Conservation (phyloP, 37 sponge, comb jelly and placozoan species). For the Lycopodina hypogea region DNA sequence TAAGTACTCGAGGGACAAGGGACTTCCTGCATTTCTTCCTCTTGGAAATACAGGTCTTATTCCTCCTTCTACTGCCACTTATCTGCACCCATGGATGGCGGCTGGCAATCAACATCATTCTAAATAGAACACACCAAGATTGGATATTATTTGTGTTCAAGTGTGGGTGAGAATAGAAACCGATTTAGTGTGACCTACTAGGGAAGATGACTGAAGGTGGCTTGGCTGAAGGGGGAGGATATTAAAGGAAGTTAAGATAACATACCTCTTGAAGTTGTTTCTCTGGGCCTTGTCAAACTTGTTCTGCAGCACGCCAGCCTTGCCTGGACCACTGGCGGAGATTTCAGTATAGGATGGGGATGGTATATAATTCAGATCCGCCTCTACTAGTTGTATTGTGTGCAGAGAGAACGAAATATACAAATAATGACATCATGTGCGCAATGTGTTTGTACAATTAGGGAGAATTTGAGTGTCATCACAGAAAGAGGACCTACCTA, state of each 20-base stretch:
- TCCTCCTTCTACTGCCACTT: no score
- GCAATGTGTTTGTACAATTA: background rate
- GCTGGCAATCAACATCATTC: background rate
- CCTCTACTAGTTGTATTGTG: constrained; percentile 2
- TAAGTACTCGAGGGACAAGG: no score
- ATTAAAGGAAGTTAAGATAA: no score
- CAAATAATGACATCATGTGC: no score
- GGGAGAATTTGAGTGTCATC: background rate
- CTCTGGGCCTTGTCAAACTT: constrained; percentile 36
- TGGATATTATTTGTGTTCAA: no score
- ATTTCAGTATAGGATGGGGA: background rate
- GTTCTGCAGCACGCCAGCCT: background rate
- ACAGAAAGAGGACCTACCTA: background rate
- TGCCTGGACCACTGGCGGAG: background rate
- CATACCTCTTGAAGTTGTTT: constrained; percentile 17
- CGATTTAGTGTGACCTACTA: no score
- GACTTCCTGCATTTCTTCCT: no score
- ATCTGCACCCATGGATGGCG: background rate
- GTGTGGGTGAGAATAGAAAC: no score
- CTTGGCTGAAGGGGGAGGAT: no score
- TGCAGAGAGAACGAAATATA: no score
- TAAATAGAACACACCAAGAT: background rate
- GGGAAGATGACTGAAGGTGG: no score
- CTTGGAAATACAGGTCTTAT: no score
- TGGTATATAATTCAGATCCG: constrained; percentile 22